phyloP scores from a whole-genome alignment of 1,140 invertebrate genomes.

The Philotrypesis tridentata region DNA sequence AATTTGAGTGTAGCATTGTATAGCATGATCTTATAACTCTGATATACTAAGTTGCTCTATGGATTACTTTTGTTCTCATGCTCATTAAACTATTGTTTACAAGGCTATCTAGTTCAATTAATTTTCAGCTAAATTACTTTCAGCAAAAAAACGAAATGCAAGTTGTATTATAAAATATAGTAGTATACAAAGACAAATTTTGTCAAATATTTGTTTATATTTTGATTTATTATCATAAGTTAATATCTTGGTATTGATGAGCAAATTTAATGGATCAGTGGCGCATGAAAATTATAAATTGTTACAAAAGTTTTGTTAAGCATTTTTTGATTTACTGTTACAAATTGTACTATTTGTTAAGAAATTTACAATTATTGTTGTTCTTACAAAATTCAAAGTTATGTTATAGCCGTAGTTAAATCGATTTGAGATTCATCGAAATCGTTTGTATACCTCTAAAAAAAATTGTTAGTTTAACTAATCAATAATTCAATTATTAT shows the following conservation, averaged over 20 bases:
- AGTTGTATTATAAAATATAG: not conserved
- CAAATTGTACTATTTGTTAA: not conserved
- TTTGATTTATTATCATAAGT: not conserved
- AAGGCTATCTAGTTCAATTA: not conserved
- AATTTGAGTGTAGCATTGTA: conserved; percentile 15
- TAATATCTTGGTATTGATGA: not conserved
- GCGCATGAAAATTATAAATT: conserved; percentile 23
- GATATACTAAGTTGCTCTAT: not conserved
- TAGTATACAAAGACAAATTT: not conserved
- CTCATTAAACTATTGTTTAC: not conserved
- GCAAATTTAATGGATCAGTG: not conserved
- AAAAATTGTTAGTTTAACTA: not conserved
- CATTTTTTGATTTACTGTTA: conserved; percentile 22
- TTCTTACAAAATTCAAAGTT: not conserved
- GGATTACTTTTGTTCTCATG: not conserved
- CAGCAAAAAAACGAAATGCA: not conserved
- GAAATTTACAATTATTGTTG: conserved; percentile 9
- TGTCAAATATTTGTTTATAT: not conserved
- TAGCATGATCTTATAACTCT: not conserved
- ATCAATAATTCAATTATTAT: conserved; percentile 16
- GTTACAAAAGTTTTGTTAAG: conserved; percentile 27
- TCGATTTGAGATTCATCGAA: not conserved
- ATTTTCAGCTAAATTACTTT: not conserved
- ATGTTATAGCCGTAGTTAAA: not conserved
- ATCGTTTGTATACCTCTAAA: too few relatives aligned